A percentile compares a stretch with the other conserved stretches of the same genome.
Evolutionary conservation across 2,113 vertebrate species (phyloP).

Genomic region (Epinephelus moara): DNA sequence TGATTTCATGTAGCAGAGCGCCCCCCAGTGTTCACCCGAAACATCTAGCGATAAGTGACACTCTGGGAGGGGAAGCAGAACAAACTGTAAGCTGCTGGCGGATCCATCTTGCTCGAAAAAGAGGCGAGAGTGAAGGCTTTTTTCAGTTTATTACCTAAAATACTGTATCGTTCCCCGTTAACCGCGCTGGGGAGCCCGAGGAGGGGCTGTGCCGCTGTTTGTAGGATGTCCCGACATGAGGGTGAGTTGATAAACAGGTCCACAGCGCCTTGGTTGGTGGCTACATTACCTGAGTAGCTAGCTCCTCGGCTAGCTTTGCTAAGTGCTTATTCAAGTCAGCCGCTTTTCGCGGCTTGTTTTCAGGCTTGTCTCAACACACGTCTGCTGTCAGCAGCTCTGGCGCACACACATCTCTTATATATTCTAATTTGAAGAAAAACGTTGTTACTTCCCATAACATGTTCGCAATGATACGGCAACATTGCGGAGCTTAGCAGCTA

Average conservation of each 20-base stretch:
- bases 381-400: neutral
- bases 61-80: slow-evolving; percentile 84
- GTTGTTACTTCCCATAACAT: neutral
- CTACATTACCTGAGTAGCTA: slow-evolving; percentile 68
- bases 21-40: slow-evolving; percentile 68
- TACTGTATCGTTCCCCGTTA: slow-evolving; percentile 73
- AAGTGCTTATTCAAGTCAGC: slow-evolving; percentile 62
- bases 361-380: neutral
- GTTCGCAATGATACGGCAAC: slow-evolving; percentile 53
- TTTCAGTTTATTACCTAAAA: slow-evolving; percentile 73
- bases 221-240: slow-evolving; percentile 95
- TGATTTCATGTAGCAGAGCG: slow-evolving; percentile 31
- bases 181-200: slow-evolving; percentile 80
- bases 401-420: accelerated
- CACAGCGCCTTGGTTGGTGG: slow-evolving; percentile 58
- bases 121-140: slow-evolving; percentile 77
- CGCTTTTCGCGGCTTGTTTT: slow-evolving; percentile 63
- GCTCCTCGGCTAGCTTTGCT: slow-evolving; percentile 58
- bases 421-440: neutral
- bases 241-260: slow-evolving; percentile 83
- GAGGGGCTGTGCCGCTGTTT: slow-evolving; percentile 84
- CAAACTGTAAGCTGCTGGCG: slow-evolving; percentile 84
- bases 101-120: slow-evolving; percentile 85
- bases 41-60: slow-evolving; percentile 63
- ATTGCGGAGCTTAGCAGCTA: slow-evolving; percentile 66